Evolutionary conservation across 2,888 invertebrate species (phyloP).

Genomic region (Entomobrya proxima): DNA sequence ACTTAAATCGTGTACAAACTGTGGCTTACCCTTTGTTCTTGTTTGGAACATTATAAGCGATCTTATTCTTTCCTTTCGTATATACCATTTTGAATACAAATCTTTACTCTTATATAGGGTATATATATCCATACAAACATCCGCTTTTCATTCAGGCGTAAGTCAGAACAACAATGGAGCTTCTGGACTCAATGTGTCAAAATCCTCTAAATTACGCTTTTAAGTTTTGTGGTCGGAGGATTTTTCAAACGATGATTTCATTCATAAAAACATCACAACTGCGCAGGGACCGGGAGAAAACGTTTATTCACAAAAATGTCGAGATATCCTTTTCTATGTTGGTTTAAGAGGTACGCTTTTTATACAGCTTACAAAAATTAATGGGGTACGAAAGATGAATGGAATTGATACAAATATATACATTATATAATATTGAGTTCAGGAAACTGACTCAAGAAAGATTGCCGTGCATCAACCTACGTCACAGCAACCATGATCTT

Average conservation of each 20-base stretch:
- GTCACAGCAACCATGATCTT: background rate
- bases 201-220: slow-evolving; percentile 54
- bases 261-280: slow-evolving; percentile 13
- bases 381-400: background rate
- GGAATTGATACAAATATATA: background rate
- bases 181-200: slow-evolving; percentile 58
- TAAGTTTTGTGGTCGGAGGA: slow-evolving; percentile 56
- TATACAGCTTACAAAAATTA: background rate
- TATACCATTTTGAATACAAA: slow-evolving; percentile 4
- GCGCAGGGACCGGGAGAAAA: background rate
- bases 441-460: slow-evolving; percentile 6
- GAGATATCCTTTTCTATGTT: background rate
- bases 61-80: background rate
- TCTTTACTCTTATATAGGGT: background rate
- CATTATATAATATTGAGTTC: background rate
- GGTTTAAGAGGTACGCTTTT: background rate
- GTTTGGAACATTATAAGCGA: background rate
- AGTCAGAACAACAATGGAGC: background rate
- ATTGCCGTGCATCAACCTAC: background rate
- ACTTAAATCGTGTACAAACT: slow-evolving; percentile 48
- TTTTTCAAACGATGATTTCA: slow-evolving; percentile 44
- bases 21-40: slow-evolving; percentile 44
- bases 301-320: background rate
- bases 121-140: background rate
- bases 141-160: background rate